A percentile compares a stretch with the other conserved stretches of the same genome.
These are phyloP conservation scores for Criorhina ranunculi DNA, from an alignment of 2,888 invertebrate species.

Conservation along the genomic window DNA sequence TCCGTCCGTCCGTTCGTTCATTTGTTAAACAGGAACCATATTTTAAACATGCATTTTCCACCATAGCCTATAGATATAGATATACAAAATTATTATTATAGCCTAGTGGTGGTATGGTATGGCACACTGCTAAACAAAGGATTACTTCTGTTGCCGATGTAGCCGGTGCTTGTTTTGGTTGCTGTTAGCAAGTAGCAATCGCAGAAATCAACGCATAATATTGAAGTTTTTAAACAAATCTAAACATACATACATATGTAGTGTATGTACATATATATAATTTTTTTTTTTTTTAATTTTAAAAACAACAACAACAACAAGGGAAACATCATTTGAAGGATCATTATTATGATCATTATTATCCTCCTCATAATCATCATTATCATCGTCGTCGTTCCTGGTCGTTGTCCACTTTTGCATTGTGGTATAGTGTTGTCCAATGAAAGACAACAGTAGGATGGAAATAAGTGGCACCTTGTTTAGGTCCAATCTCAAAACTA, in stretches of 20 bases:
- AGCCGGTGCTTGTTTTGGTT: no score
- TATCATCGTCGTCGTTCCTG: constrained; percentile 21
- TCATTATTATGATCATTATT: constrained; percentile 21
- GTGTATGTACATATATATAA: constrained; percentile 14
- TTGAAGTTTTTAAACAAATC: constrained; percentile 18
- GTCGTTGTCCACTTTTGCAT: no score
- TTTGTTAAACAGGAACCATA: constrained; percentile 41
- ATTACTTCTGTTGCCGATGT: constrained; percentile 6
- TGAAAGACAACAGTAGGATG: constrained; percentile 47
- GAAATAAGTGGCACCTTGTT: constrained; percentile 65
- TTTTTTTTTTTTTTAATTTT: no score
- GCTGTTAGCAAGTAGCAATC: constrained; percentile 5
- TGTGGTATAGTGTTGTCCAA: constrained; percentile 46
- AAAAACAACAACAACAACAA: constrained; percentile 37
- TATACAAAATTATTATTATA: constrained; percentile 20
- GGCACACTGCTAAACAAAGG: constrained; percentile 35
- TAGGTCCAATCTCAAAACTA: constrained; percentile 57
- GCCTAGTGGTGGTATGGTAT: constrained; percentile 31
- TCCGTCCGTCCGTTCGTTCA: not conserved
- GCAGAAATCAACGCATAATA: constrained; percentile 51
- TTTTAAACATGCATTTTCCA: constrained; percentile 25
- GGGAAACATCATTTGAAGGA: constrained; percentile 4
- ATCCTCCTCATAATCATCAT: constrained; percentile 8
- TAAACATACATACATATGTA: constrained; percentile 12
- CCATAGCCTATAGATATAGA: constrained; percentile 2